A percentile compares a stretch with the other conserved stretches of the same genome.
phyloP scores from a whole-genome alignment of 2,797 vertebrate species.

The Acanthurus tractus region DNA sequence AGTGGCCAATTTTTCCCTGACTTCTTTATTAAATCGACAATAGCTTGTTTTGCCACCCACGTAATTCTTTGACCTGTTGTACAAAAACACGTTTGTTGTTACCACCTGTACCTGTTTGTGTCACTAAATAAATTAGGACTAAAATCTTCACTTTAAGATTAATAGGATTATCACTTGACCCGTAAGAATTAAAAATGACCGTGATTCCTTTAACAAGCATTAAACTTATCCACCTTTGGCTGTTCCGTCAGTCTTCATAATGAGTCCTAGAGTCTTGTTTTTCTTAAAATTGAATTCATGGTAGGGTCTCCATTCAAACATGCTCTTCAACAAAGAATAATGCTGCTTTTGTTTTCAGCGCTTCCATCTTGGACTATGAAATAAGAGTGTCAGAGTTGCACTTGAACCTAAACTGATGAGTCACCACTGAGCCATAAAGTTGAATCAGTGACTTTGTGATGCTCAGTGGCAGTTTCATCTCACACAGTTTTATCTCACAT shows the following conservation, averaged over 20 bases:
- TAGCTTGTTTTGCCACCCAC: too few species aligned
- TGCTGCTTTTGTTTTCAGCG: background rate
- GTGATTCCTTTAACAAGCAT: background rate
- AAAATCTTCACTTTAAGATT: too few species aligned
- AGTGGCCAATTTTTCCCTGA: too few species aligned
- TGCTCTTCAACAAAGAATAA: background rate
- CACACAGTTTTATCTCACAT: constrained; percentile 5
- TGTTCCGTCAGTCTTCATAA: background rate
- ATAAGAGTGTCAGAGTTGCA: constrained; percentile 23
- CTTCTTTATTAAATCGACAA: too few species aligned
- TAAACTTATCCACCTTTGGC: background rate
- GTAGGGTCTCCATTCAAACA: background rate
- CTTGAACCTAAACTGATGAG: constrained; percentile 42
- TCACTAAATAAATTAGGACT: too few species aligned
- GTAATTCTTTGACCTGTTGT: too few species aligned
- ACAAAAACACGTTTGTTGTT: too few species aligned
- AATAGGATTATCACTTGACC: too few species aligned
- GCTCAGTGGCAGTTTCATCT: background rate
- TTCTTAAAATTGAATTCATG: background rate
- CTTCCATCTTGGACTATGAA: constrained; percentile 13
- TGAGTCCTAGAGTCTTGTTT: constrained; percentile 20
- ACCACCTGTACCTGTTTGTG: too few species aligned
- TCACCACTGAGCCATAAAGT: constrained; percentile 28
- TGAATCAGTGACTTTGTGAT: constrained; percentile 17
- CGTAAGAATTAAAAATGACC: too few species aligned